Evolutionary conservation across 1,140 invertebrate species (phyloP), one percentile per base, ranked within the genome.

Genomic region (Mya arenaria): DNA sequence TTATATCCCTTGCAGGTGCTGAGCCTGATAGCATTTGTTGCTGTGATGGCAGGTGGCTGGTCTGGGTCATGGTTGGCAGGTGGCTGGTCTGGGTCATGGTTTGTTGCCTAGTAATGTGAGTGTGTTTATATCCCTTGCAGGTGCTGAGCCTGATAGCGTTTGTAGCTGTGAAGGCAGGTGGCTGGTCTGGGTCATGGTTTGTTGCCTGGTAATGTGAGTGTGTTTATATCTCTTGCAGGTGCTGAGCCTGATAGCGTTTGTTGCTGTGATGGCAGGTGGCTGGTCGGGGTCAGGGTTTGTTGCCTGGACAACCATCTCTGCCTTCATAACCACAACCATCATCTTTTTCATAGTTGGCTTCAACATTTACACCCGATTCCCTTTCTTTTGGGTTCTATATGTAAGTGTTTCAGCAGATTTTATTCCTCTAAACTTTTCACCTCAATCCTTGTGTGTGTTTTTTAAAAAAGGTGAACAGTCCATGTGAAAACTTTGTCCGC

Each of bases 181-280:
- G 10, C 10, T 15, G 25, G 13, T 15, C 58, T 60, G 25, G 10
- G 58, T 28, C 58, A 60, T 15, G 58, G 25, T 13, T 60, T 60
- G 13, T 10, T 60, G 10, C 10, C 13, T 15, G 28, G 13, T 10
- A 10, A 25, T 28, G 15, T 30, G 3, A 23, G 28, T 63, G 4
- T 2, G 25, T 63, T 23, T 56, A 4, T 56, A 5, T 56, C 28
- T 17, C 4, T 17, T 4, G 25, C 63, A 78, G 75, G 62, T 66
- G 5, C 34, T 78, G 3, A 78, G 75, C 65, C 68, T 78, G n/a
- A 78, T 78, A 65, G 75, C 62, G 8, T 78, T 78, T 48, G 25
- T 78, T 23, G 62, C 63, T 34, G 30, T 56, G 2, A 19, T 78
- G 17, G 75, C 63, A 8, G 75, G 41, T 1, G 41, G 41, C 10